Base-by-base conservation (phyloP, 2,888 invertebrate genomes). In the Dyspetes luteomarginatus region DNA sequence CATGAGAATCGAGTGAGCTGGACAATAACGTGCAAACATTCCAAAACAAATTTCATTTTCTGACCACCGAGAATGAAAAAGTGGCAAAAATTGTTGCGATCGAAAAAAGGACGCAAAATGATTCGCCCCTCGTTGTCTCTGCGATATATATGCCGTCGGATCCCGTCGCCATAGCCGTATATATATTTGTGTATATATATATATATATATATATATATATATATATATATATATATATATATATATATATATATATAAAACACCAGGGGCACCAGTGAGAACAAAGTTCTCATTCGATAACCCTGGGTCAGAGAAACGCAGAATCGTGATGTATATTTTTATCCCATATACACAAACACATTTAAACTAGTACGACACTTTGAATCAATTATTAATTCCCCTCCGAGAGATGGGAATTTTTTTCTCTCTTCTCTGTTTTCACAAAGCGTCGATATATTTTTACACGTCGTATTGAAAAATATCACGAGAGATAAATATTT, bases 71-170 rank as follows among this genome's bases (percentile, higher is more conserved):
- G 43, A 45, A 22, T 30, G 55, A 67, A 12, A 12, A 48, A 69
- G 56, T 36, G 58, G 30, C 24, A 28, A 62, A 73, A 62, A n/a
- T n/a, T 62, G 48, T 45, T 24, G 68, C 30, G 62, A 48, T 73
- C 78, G 65, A 60, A 67, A 73, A 78, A 67, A 64, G 58, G 30
- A n/a, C 45, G 19, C 12, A 58, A 36, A 65, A 67, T 50, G 50
- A 58, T 60, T 67, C 67, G 43, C 65, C 43, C 55, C 56, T 26
- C 36, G 9, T 36, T 36, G 36, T 36, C 9, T 36, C 36, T 36
- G 45, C 5, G n/a, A n/a, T n/a, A n/a, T n/a, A n/a, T n/a, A 41
- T 24, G 73, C 83, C 83, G 83, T 83, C 83, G 83, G 83, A 81
- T 69, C 71, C 67, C 73, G 65, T 7, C 17, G 48, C 15, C 19